Percentiles rank a stretch among this genome's conserved stretches.
Conservation (phyloP, 2,797 vertebrate genomes). For the Nannoperca australis region DNA sequence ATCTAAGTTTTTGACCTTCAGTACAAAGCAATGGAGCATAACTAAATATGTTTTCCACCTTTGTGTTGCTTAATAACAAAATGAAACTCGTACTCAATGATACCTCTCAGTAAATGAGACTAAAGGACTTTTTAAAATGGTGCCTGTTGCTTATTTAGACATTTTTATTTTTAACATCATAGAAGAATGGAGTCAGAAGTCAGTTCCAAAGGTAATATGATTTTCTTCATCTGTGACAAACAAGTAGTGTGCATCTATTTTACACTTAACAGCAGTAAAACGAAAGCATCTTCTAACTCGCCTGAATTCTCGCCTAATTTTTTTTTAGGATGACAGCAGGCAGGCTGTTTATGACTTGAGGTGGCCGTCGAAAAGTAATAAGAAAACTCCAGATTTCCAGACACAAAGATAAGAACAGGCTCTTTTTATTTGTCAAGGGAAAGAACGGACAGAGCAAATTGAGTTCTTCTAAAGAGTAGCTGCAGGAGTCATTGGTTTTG, state of each 20-base stretch:
- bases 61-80: background rate
- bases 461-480: background rate
- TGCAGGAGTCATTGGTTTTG: slow-evolving; percentile 13
- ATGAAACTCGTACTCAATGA: no score
- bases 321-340: background rate
- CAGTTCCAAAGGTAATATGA: background rate
- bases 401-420: background rate
- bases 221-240: no score
- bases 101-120: background rate
- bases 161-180: background rate
- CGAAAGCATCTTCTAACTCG: background rate
- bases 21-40: background rate
- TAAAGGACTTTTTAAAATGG: background rate
- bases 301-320: background rate
- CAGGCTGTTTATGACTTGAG: background rate
- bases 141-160: background rate
- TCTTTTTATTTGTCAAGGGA: slow-evolving; percentile 37
- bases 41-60: no score
- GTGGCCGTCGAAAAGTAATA: background rate
- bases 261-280: no score
- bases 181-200: background rate
- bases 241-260: no score
- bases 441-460: background rate
- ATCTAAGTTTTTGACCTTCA: background rate
- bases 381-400: background rate